phyloP scores from a whole-genome alignment of 2,113 vertebrate species.

The Lethenteron camtschaticum region DNA sequence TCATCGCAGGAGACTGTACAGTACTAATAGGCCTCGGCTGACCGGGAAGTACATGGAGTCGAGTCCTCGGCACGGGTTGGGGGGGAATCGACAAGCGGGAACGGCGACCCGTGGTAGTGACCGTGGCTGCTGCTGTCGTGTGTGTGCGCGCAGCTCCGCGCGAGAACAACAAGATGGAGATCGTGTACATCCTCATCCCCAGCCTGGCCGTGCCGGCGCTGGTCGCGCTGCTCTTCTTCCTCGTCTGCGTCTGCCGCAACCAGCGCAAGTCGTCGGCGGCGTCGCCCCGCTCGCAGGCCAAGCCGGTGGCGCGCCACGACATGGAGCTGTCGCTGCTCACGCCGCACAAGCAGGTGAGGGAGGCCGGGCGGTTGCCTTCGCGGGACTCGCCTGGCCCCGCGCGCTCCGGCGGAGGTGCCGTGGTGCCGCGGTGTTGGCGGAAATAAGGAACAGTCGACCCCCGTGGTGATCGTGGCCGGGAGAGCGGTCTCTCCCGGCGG shows the following conservation, averaged over 20 bases:
- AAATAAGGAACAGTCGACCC: too few species aligned
- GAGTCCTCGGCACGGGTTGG: too few species aligned
- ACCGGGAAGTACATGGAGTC: too few species aligned
- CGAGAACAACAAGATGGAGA: constrained; percentile 64
- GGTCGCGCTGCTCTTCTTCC: constrained; percentile 80
- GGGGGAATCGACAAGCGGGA: too few species aligned
- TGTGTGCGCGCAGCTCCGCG: background rate
- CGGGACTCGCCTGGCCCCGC: too few species aligned
- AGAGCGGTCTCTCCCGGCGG: background rate
- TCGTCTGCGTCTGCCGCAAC: constrained; percentile 89
- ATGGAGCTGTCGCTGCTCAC: constrained; percentile 97
- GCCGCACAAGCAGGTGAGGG: constrained; percentile 63
- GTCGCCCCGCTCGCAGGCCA: constrained; percentile 49
- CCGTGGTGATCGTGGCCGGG: background rate
- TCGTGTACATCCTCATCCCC: constrained; percentile 82
- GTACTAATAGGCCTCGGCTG: too few species aligned
- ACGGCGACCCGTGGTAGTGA: too few species aligned
- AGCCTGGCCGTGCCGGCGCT: constrained; percentile 79
- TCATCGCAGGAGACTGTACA: too few species aligned
- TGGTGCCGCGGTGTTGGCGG: too few species aligned
- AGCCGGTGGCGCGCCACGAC: constrained; percentile 70
- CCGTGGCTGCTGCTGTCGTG: too few species aligned
- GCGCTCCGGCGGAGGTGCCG: too few species aligned
- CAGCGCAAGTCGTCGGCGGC: constrained; percentile 66
- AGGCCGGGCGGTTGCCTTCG: too few species aligned